phyloP scores from a whole-genome alignment of 2,888 invertebrate genomes.

The Cataglyphis livida region DNA sequence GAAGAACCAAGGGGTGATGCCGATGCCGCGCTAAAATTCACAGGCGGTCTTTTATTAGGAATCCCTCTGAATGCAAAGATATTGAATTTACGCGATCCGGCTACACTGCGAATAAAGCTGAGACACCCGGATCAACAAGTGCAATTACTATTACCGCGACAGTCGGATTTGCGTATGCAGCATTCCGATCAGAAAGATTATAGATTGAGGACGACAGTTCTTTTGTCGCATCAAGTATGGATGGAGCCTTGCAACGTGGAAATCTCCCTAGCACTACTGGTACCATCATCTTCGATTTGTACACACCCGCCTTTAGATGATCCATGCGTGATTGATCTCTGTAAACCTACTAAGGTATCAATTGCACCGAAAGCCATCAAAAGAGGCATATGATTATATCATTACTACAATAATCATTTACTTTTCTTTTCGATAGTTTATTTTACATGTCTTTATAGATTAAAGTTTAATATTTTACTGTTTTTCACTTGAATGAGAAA shows the following conservation, averaged over 20 bases:
- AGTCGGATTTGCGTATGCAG: slow-evolving; percentile 91
- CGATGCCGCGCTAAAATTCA: slow-evolving; percentile 94
- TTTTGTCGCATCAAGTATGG: slow-evolving; percentile 97
- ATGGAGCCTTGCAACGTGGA: slow-evolving; percentile 96
- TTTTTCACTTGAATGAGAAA: background rate
- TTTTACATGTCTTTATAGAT: slow-evolving; percentile 28
- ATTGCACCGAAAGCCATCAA: slow-evolving; percentile 96
- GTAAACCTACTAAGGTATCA: slow-evolving; percentile 94
- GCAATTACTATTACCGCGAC: slow-evolving; percentile 93
- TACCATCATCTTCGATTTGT: slow-evolving; percentile 87
- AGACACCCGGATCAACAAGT: slow-evolving; percentile 97
- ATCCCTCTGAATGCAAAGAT: slow-evolving; percentile 96
- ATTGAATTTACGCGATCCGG: slow-evolving; percentile 91
- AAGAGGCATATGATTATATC: slow-evolving; percentile 89
- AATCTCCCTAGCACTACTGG: slow-evolving; percentile 93
- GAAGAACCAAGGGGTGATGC: slow-evolving; percentile 94
- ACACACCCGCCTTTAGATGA: slow-evolving; percentile 85
- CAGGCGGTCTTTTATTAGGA: slow-evolving; percentile 95
- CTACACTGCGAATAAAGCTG: slow-evolving; percentile 92
- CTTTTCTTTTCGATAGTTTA: background rate
- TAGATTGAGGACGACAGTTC: slow-evolving; percentile 93
- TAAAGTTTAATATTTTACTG: slow-evolving; percentile 1
- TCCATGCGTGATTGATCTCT: slow-evolving; percentile 91
- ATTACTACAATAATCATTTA: slow-evolving; percentile 36
- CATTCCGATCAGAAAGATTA: slow-evolving; percentile 88